These are phyloP conservation scores for Hiodon alosoides DNA, from an alignment of 2,113 vertebrate species.

Conservation along the genomic window DNA sequence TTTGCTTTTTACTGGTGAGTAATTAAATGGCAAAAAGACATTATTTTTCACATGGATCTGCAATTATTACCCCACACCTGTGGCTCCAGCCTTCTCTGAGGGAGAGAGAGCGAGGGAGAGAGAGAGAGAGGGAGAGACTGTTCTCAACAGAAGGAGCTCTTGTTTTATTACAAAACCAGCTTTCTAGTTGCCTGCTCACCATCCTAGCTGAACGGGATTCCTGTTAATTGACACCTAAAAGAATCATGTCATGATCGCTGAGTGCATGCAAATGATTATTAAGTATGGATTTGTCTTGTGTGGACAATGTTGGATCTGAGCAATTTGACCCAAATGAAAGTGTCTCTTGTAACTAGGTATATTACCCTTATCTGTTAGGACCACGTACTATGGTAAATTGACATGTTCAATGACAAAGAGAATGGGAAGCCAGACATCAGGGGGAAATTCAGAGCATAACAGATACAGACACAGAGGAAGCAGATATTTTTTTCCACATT, in stretches of 20 bases:
- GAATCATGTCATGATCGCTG: slow-evolving; percentile 50
- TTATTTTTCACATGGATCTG: slow-evolving; percentile 74
- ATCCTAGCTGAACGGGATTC: slow-evolving; percentile 60
- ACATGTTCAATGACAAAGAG: not conserved
- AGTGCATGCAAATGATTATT: not conserved
- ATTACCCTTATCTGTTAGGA: not conserved
- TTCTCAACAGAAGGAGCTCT: too few species aligned
- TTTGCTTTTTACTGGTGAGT: slow-evolving; percentile 89
- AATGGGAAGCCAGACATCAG: too few species aligned
- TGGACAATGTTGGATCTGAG: not conserved
- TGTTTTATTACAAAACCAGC: too few species aligned
- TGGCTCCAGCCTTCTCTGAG: slow-evolving; percentile 70
- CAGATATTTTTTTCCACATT: too few species aligned
- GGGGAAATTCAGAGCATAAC: too few species aligned
- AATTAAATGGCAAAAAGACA: slow-evolving; percentile 82
- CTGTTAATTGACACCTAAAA: slow-evolving; percentile 60
- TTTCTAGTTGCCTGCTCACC: slow-evolving; percentile 60
- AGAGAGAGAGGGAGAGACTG: not conserved
- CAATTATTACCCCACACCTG: slow-evolving; percentile 85
- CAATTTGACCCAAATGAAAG: not conserved
- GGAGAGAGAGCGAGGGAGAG: not conserved
- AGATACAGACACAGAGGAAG: too few species aligned
- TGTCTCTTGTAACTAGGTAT: not conserved
- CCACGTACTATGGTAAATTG: not conserved
- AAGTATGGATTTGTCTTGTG: not conserved